These are phyloP conservation scores for Formica selysi DNA, from an alignment of 1,140 invertebrate genomes.

Conservation along the genomic window DNA sequence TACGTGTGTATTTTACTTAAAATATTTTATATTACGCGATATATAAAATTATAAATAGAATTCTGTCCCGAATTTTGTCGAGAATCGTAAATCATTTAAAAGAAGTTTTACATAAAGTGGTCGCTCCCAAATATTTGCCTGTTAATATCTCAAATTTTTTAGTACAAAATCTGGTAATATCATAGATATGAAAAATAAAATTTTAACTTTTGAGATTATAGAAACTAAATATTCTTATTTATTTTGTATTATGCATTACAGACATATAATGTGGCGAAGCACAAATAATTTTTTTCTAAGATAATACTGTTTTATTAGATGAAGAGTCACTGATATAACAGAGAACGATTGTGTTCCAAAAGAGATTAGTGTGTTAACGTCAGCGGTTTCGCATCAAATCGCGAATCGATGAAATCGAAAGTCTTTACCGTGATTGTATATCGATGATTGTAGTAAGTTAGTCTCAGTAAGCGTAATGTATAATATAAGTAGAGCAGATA, in stretches of 20 bases:
- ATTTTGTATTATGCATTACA: neutral
- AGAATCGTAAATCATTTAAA: too few species aligned
- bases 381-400: constrained; percentile 43
- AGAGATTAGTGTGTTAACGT: constrained; percentile 32
- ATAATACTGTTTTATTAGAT: neutral
- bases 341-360: constrained; percentile 59
- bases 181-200: neutral
- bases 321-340: neutral
- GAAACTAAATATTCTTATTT: neutral
- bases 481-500: constrained; percentile 70
- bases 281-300: constrained; percentile 3
- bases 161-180: neutral
- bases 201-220: neutral
- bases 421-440: constrained; percentile 61
- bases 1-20: too few species aligned
- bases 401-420: constrained; percentile 58
- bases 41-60: too few species aligned
- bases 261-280: constrained; percentile 14
- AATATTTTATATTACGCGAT: too few species aligned
- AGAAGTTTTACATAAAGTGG: constrained; percentile 4
- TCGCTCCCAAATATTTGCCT: constrained; percentile 15
- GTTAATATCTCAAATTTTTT: neutral
- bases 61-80: too few species aligned
- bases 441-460: constrained; percentile 65
- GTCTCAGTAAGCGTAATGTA: constrained; percentile 67